These are phyloP conservation scores for Holocentrus rufus DNA, from an alignment of 2,797 vertebrate genomes.

Conservation along the genomic window DNA sequence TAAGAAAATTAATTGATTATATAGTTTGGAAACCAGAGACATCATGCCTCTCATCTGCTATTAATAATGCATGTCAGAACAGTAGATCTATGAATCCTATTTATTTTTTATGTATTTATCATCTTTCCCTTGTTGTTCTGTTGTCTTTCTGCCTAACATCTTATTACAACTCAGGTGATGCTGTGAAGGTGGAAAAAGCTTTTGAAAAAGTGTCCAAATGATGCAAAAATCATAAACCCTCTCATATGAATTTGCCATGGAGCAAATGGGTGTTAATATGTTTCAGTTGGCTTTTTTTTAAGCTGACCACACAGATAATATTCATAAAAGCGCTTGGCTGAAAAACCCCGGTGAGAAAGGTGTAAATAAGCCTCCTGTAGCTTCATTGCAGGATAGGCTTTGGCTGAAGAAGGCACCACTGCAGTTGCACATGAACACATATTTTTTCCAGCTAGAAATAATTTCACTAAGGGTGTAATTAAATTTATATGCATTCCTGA, in stretches of 20 bases:
- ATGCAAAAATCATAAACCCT: not conserved
- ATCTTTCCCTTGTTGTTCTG: not conserved
- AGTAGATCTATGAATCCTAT: not conserved
- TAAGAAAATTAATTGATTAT: slow-evolving; percentile 11
- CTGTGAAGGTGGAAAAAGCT: not conserved
- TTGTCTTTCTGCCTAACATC: not conserved
- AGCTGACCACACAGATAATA: slow-evolving; percentile 17
- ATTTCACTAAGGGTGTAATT: slow-evolving; percentile 28
- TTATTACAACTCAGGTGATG: slow-evolving; percentile 1
- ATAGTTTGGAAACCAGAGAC: slow-evolving; percentile 4
- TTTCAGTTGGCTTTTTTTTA: not conserved
- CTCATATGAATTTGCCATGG: not conserved
- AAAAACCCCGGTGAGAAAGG: not conserved
- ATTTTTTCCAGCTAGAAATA: slow-evolving; percentile 20
- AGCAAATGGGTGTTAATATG: not conserved
- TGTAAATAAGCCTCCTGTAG: not conserved
- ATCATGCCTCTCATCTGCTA: not conserved
- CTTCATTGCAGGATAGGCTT: not conserved
- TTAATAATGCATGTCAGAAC: slow-evolving; percentile 24
- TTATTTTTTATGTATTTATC: slow-evolving; percentile 11
- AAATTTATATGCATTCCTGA: slow-evolving; percentile 80
- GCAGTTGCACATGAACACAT: slow-evolving; percentile 11
- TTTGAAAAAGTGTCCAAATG: slow-evolving; percentile 1
- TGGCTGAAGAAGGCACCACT: not conserved
- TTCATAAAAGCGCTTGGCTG: not conserved